phyloP scores from a whole-genome alignment of 2,797 vertebrate species.

The Lerista edwardsae region DNA sequence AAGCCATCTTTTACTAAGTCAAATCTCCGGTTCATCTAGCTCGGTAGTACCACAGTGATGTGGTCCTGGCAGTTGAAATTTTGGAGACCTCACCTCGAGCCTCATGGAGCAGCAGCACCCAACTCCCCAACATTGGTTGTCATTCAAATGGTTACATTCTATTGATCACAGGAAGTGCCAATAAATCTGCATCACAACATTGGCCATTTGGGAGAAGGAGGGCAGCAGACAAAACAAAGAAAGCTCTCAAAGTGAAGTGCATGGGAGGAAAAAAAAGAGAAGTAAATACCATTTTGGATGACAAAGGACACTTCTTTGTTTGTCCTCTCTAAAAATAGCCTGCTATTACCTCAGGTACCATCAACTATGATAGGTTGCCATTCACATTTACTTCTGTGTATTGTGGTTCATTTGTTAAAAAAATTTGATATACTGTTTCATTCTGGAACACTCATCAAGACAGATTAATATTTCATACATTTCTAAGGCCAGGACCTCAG shows the following conservation, averaged over 20 bases:
- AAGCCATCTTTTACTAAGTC: too few relatives aligned
- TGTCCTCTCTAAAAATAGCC: not conserved
- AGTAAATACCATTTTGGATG: not conserved
- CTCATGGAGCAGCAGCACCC: too few relatives aligned
- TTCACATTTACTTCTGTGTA: slow-evolving; percentile 5
- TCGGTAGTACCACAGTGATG: too few relatives aligned
- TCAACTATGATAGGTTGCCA: not conserved
- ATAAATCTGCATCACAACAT: not conserved
- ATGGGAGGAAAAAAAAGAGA: accelerated
- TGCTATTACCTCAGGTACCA: not conserved
- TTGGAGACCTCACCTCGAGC: too few relatives aligned
- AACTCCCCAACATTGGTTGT: too few relatives aligned
- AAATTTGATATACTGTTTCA: not conserved
- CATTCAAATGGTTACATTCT: not conserved
- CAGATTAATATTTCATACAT: slow-evolving; percentile 16
- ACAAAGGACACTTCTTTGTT: not conserved
- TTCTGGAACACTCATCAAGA: slow-evolving; percentile 6
- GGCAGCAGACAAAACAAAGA: not conserved
- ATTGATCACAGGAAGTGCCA: too few relatives aligned
- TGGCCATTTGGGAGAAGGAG: not conserved
- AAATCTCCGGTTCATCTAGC: too few relatives aligned
- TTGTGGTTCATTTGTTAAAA: not conserved
- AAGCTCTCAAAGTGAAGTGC: accelerated
- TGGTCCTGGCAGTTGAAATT: too few relatives aligned
- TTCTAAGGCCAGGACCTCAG: not conserved